Conservation (phyloP, 2,797 vertebrate genomes). For the Darevskia mixta region DNA sequence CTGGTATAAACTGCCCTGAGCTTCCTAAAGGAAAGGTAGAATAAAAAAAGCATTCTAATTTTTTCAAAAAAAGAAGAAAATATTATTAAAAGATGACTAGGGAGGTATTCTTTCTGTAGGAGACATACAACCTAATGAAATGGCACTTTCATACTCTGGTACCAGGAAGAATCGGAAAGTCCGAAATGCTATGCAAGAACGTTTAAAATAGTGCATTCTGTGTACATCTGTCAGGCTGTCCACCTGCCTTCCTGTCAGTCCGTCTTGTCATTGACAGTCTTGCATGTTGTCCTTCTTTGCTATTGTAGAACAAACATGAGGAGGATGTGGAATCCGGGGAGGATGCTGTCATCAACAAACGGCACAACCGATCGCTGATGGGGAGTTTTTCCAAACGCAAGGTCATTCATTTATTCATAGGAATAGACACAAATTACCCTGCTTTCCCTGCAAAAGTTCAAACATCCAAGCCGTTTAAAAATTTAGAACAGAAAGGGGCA, state of each 20-base stretch:
- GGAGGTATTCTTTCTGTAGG: background rate
- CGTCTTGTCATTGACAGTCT: background rate
- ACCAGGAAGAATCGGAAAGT: background rate
- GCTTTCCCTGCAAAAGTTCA: no score
- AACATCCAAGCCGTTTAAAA: background rate
- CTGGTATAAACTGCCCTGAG: background rate
- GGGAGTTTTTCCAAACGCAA: conserved; percentile 94
- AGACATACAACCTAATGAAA: background rate
- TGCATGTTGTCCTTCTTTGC: background rate
- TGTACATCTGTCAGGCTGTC: background rate
- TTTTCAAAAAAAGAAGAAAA: background rate
- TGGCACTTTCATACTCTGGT: background rate
- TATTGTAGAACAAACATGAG: conserved; percentile 84
- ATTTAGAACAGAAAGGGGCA: background rate
- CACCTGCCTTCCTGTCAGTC: background rate
- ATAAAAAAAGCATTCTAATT: no score
- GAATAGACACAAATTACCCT: no score
- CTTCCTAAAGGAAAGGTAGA: no score
- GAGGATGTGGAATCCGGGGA: conserved; percentile 86
- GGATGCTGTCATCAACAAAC: conserved; percentile 82
- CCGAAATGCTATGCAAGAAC: background rate
- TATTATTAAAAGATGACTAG: background rate
- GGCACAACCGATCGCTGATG: conserved; percentile 83
- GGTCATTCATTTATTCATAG: conserved; percentile 72
- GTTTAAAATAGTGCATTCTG: background rate